Conservation (phyloP, 2,888 invertebrate species). For the Rhagonycha fulva region DNA sequence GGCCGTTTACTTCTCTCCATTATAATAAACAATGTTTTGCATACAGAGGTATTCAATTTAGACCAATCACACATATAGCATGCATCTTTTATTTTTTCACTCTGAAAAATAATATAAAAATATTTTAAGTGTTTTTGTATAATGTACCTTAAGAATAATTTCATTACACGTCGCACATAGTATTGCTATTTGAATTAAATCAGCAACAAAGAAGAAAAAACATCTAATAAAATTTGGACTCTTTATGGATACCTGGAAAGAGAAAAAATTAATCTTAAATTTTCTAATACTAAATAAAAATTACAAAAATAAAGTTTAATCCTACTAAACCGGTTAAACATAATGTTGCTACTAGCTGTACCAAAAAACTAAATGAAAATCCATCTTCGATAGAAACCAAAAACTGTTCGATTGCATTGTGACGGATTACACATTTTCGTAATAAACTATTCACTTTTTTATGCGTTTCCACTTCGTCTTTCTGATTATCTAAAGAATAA, state of each 20-base stretch:
- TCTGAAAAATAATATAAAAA: background rate
- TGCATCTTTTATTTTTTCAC: background rate
- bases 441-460: background rate
- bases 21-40: constrained; percentile 1
- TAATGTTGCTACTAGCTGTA: background rate
- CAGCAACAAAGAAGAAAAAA: background rate
- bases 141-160: background rate
- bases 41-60: background rate
- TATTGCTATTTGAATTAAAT: background rate
- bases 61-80: constrained; percentile 3
- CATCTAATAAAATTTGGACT: background rate
- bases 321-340: background rate
- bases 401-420: background rate
- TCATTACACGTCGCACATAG: background rate
- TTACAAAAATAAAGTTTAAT: background rate
- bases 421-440: background rate
- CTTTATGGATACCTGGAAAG: background rate
- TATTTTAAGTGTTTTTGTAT: background rate
- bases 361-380: background rate
- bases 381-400: background rate
- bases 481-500: background rate
- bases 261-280: background rate
- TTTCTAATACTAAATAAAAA: background rate
- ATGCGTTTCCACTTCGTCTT: background rate
- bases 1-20: constrained; percentile 9